phyloP scores from a whole-genome alignment of 2,888 invertebrate species.

The Brenthis ino region DNA sequence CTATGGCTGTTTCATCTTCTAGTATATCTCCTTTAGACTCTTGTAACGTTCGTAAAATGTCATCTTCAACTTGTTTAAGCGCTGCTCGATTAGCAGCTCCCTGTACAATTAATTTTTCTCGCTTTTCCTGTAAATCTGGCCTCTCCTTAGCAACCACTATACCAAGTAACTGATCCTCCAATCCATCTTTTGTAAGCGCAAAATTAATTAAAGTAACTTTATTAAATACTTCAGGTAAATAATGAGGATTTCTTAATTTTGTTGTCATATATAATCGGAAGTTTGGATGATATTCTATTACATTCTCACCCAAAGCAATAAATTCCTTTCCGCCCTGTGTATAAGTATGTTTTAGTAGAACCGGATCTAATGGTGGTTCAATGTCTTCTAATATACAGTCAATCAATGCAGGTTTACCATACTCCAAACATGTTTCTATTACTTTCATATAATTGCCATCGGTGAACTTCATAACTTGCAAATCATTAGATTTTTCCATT shows the following conservation, averaged over 20 bases:
- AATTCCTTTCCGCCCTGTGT: constrained; percentile 88
- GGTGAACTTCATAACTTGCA: constrained; percentile 88
- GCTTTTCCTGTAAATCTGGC: constrained; percentile 91
- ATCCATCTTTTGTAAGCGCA: constrained; percentile 90
- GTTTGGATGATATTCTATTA: constrained; percentile 88
- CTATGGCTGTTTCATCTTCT: constrained; percentile 94
- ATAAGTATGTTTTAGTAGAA: constrained; percentile 88
- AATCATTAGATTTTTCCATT: constrained; percentile 88
- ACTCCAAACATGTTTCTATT: constrained; percentile 88
- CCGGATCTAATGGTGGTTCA: constrained; percentile 89
- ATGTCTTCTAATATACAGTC: constrained; percentile 90
- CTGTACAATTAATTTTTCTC: constrained; percentile 89
- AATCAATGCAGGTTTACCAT: constrained; percentile 89
- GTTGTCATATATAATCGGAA: constrained; percentile 92
- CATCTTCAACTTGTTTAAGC: constrained; percentile 93
- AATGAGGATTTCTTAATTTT: constrained; percentile 92
- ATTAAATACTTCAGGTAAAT: constrained; percentile 91
- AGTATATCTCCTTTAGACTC: constrained; percentile 93
- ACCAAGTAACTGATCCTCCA: constrained; percentile 92
- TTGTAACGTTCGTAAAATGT: constrained; percentile 92
- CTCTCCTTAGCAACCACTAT: constrained; percentile 93
- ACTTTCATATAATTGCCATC: constrained; percentile 89
- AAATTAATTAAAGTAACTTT: constrained; percentile 93
- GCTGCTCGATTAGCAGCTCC: constrained; percentile 91
- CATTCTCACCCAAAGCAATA: constrained; percentile 89